Percentiles rank a stretch among this genome's conserved stretches.
Evolutionary conservation across 2,888 invertebrate species (phyloP).

Genomic region (Eupithecia vulgata): DNA sequence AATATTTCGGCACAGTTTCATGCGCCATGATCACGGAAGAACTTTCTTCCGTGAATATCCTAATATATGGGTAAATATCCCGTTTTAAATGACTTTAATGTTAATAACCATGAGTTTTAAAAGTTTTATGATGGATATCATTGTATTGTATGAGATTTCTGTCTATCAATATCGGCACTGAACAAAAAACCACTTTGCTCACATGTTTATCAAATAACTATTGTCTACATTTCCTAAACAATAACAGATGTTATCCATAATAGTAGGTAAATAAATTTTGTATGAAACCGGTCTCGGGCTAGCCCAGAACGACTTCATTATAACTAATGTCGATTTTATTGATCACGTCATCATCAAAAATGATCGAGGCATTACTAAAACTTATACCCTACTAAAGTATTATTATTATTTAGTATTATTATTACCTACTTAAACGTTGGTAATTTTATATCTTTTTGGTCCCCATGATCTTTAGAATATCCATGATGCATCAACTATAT

Average conservation of each 20-base stretch:
- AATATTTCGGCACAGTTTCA: no score
- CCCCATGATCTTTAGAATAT: not conserved
- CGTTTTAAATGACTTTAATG: no score
- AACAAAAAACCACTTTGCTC: not conserved
- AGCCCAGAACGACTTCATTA: constrained; percentile 6
- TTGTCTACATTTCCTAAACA: not conserved
- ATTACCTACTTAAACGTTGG: not conserved
- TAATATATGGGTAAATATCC: no score
- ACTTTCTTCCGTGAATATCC: no score
- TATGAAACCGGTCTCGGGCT: not conserved
- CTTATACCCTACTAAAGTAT: not conserved
- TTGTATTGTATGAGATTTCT: no score
- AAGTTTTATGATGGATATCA: no score
- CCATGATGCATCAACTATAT: constrained; percentile 7
- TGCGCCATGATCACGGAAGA: no score
- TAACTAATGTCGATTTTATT: constrained; percentile 8
- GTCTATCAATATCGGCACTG: not conserved
- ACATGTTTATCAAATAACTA: not conserved
- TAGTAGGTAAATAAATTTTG: not conserved
- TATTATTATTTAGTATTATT: not conserved
- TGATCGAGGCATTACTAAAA: constrained; percentile 10
- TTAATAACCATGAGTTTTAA: no score
- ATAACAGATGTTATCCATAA: not conserved
- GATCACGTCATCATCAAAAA: constrained; percentile 13
- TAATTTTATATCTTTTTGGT: constrained; percentile 10